phyloP scores from a whole-genome alignment of 2,113 vertebrate species.

The Tamias sibiricus region DNA sequence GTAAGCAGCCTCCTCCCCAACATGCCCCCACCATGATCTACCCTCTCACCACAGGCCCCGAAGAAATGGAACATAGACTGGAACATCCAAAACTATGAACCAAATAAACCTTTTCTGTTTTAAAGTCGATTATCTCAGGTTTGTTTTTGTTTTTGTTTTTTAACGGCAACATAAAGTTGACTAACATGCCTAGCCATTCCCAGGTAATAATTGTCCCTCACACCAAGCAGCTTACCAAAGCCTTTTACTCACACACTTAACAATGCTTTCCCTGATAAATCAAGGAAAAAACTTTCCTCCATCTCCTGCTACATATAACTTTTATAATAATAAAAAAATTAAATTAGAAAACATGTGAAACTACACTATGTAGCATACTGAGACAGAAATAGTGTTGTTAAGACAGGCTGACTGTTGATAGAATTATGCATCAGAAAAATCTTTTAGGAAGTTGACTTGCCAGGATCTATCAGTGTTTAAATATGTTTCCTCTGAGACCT shows the following conservation, averaged over 20 bases:
- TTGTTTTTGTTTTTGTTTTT: not conserved
- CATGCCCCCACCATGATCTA: not conserved
- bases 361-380: not conserved
- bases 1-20: not conserved
- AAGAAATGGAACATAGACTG: not conserved
- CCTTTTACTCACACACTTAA: not conserved
- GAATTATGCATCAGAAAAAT: not conserved
- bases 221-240: too few species aligned
- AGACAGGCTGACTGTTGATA: not conserved
- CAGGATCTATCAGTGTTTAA: not conserved
- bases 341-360: not conserved
- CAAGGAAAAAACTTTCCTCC: not conserved
- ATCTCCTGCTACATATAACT: not conserved
- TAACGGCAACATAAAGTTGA: not conserved
- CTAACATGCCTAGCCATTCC: not conserved
- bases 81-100: not conserved
- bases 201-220: too few species aligned
- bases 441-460: not conserved
- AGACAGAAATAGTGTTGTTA: not conserved
- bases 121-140: not conserved
- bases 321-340: not conserved
- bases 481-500: conserved; percentile 1
- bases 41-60: not conserved
- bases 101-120: not conserved
- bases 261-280: not conserved